Evolutionary conservation across 30 jellyfish, hydroid and myxozoan genomes (phyloP).

Genomic region (Chrysaora quinquecirrha): DNA sequence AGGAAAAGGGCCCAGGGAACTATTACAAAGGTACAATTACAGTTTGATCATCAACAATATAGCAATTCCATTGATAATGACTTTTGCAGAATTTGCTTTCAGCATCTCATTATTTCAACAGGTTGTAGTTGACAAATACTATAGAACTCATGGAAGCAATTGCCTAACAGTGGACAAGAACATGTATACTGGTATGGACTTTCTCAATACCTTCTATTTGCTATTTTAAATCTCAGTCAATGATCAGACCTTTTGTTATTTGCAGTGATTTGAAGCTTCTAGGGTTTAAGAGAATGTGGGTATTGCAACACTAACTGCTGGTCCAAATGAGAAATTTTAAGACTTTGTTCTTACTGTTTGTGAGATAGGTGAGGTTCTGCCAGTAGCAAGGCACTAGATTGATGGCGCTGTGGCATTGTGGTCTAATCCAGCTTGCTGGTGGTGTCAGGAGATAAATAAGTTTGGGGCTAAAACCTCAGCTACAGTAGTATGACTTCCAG

Average conservation of each 20-base stretch:
- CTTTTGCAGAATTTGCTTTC: neutral
- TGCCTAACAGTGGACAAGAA: conserved; percentile 46
- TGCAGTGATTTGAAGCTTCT: neutral
- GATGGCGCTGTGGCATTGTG: too few species aligned
- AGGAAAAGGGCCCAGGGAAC: too few species aligned
- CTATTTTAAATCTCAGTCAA: neutral
- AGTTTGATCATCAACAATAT: too few species aligned
- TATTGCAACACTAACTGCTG: neutral
- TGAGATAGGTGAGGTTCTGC: neutral
- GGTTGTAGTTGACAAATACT: conserved; percentile 60
- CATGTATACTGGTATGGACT: conserved; percentile 36
- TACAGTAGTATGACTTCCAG: too few species aligned
- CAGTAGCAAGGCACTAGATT: too few species aligned
- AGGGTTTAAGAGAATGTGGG: neutral
- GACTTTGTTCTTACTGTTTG: too few species aligned
- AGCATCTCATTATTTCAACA: neutral
- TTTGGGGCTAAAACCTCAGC: too few species aligned
- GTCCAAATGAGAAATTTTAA: neutral
- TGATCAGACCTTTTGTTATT: neutral
- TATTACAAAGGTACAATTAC: too few species aligned
- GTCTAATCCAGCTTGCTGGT: too few species aligned
- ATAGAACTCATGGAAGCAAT: conserved; percentile 58
- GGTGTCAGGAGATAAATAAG: too few species aligned
- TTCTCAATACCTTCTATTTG: neutral
- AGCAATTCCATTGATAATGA: neutral